Evolutionary conservation across 2,113 vertebrate genomes (phyloP).

Genomic region (Azemiops feae): DNA sequence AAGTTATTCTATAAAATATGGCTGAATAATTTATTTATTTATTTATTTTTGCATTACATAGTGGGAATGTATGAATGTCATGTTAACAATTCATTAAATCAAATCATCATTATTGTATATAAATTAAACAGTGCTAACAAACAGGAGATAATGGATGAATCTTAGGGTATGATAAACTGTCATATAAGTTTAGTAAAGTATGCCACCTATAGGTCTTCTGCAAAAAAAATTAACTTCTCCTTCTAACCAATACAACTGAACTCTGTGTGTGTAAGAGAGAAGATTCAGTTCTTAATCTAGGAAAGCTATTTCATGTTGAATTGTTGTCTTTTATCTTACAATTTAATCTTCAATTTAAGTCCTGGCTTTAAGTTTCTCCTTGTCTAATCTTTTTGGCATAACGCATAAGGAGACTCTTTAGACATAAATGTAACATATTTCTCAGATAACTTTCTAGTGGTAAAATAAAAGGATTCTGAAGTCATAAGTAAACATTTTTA

Average conservation of each 20-base stretch:
- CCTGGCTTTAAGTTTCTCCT: conserved; percentile 44
- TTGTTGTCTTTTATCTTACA: conserved; percentile 35
- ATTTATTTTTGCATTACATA: conserved; percentile 49
- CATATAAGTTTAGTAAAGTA: conserved; percentile 69
- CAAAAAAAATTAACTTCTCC: conserved; percentile 20
- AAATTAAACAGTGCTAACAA: conserved; percentile 60
- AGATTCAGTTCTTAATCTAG: conserved; percentile 15
- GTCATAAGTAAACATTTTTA: conserved; percentile 29
- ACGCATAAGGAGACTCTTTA: conserved; percentile 43
- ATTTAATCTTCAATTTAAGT: conserved; percentile 41
- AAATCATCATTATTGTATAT: conserved; percentile 63
- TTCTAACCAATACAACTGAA: conserved; percentile 13
- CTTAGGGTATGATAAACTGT: background rate
- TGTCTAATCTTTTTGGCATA: conserved; percentile 47
- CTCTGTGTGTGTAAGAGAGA: conserved; percentile 7
- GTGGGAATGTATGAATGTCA: conserved; percentile 61
- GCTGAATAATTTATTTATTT: conserved; percentile 24
- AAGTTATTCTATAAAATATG: conserved; percentile 19
- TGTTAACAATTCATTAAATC: conserved; percentile 69
- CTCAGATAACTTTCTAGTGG: conserved; percentile 34
- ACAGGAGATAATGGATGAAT: conserved; percentile 30
- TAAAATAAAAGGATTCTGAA: conserved; percentile 38
- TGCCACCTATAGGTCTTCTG: conserved; percentile 73
- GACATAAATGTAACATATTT: conserved; percentile 41
- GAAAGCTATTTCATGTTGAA: conserved; percentile 1